These are phyloP conservation scores for Coelopa frigida DNA, from an alignment of 1,140 invertebrate genomes.

Conservation along the genomic window DNA sequence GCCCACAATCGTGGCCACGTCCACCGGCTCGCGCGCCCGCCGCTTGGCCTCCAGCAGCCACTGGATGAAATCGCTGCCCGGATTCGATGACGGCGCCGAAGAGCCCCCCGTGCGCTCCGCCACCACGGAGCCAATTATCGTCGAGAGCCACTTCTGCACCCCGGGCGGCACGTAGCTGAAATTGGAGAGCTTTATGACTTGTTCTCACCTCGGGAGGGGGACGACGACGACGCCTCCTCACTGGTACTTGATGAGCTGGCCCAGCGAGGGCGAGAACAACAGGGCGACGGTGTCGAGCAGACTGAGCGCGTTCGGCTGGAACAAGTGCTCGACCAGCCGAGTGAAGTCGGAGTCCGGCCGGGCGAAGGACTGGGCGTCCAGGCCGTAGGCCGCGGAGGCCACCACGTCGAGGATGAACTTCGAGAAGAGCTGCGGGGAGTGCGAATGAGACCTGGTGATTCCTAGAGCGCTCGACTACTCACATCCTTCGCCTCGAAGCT, in stretches of 20 bases:
- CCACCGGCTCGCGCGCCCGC: conserved; percentile 4
- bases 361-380: conserved; percentile 20
- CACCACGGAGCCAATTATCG: conserved; percentile 14
- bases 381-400: conserved; percentile 23
- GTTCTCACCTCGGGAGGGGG: background rate
- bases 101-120: too few species aligned
- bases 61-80: conserved; percentile 15
- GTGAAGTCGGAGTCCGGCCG: conserved; percentile 13
- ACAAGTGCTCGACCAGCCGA: conserved; percentile 17
- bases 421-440: conserved; percentile 11
- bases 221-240: conserved; percentile 9
- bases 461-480: background rate
- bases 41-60: conserved; percentile 13
- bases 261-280: conserved; percentile 21
- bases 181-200: conserved; percentile 4
- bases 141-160: conserved; percentile 17
- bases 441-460: background rate
- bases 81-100: background rate
- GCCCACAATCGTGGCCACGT: conserved; percentile 16
- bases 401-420: conserved; percentile 29
- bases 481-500: conserved; percentile 14
- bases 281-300: conserved; percentile 24
- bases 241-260: conserved; percentile 17
- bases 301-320: conserved; percentile 21
- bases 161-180: conserved; percentile 22